Percentiles rank a stretch among this genome's conserved stretches.
Conservation (phyloP, 2,888 invertebrate species). For the Amiota minor region DNA sequence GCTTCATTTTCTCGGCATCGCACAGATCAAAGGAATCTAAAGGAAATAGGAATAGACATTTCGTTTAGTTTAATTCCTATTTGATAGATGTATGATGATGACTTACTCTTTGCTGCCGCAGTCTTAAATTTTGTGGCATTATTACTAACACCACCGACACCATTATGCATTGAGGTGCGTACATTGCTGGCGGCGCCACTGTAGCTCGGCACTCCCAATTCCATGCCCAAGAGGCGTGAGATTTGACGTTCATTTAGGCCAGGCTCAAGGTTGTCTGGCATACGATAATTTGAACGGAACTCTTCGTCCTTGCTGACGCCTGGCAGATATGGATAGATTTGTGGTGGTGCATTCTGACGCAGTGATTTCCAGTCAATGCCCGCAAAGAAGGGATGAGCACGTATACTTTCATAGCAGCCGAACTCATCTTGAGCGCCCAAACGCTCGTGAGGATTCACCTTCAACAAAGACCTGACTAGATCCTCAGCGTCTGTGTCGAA, state of each 20-base stretch:
- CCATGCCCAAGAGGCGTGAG: constrained; percentile 83
- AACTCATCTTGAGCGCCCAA: constrained; percentile 84
- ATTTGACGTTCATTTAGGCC: constrained; percentile 89
- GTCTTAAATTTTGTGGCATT: constrained; percentile 37
- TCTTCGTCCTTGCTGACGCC: constrained; percentile 79
- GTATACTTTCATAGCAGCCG: constrained; percentile 85
- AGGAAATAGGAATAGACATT: constrained; percentile 36
- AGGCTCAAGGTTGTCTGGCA: constrained; percentile 87
- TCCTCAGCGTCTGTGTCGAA: constrained; percentile 90
- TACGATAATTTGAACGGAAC: constrained; percentile 79
- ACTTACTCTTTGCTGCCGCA: constrained; percentile 57
- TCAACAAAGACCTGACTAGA: constrained; percentile 88
- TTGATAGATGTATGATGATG: background rate
- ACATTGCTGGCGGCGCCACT: constrained; percentile 37
- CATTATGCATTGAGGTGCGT: constrained; percentile 37
- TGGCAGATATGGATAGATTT: constrained; percentile 86
- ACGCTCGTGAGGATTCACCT: constrained; percentile 85
- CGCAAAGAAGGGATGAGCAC: constrained; percentile 89
- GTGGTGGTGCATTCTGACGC: constrained; percentile 85
- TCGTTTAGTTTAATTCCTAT: background rate
- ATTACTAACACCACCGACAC: constrained; percentile 40
- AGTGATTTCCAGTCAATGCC: constrained; percentile 88
- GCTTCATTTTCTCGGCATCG: constrained; percentile 79
- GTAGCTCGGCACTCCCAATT: constrained; percentile 74
- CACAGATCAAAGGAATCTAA: constrained; percentile 80